Evolutionary conservation across 2,888 invertebrate genomes (phyloP), one percentile per base, ranked within the genome.

Genomic region (Synanthedon myopaeformis): DNA sequence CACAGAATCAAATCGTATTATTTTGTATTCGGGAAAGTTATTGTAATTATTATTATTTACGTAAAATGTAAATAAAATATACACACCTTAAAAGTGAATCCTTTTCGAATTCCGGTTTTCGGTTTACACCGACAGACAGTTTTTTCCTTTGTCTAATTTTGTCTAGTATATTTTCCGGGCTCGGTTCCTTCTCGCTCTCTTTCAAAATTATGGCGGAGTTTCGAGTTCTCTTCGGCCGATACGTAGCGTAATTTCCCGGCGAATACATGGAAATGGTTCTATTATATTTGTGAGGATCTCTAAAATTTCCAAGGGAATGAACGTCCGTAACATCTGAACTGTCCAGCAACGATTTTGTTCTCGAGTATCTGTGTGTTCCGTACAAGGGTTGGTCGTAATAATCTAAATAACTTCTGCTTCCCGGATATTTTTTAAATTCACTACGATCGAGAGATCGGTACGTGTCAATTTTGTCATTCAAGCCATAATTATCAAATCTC

Each of bases 111-210:
- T 84, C 84, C 35, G 80, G 76, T 76, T 85, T 85, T 69, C 80
- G 77, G 53, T 84, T 86, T 65, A 85, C 86, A 74, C 82, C 84
- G 70, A 85, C 84, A 19, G 84, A 84, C 64, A 83, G 79, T 60
- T 80, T 83, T 68, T 88, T 89, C 65, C 86, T 78, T 61, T 88
- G 82, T 67, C 80, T 81, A 67, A 88, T 88, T 78, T 83, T 87
- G 53, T 87, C 88, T 59, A 88, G 65, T 63, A 88, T 84, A 59
- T 87, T 88, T 70, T 88, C 88, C 13, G 88, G 85, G 59, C 84
- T 87, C 53, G 81, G 81, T 66, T 88, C 88, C 61, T 84, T 87
- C 69, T 84, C 85, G 62, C 84, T 82, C 61, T 88, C 87, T 65
- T 87, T 87, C 49, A 88, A 67, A 66, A 88, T 82, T 51, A 88